Conservation (phyloP, 2,888 invertebrate genomes). For the Ecdyonurus torrentis region DNA sequence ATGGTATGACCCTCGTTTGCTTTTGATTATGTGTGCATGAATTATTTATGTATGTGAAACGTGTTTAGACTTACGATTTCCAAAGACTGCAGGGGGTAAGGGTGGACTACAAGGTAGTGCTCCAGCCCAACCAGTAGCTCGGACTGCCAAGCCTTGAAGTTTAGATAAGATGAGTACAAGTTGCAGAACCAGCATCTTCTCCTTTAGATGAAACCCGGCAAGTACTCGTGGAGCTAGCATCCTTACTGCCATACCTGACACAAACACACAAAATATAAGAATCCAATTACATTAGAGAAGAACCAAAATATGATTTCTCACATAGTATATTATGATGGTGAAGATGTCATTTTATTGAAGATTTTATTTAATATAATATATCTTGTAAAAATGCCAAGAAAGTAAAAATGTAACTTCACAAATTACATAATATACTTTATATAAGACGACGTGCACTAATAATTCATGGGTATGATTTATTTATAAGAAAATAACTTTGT, state of each 20-base stretch:
- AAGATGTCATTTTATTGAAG: too few relatives aligned
- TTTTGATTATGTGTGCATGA: background rate
- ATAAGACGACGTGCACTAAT: too few relatives aligned
- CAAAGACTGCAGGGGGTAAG: constrained; percentile 45
- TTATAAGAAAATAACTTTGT: too few relatives aligned
- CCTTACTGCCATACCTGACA: constrained; percentile 35
- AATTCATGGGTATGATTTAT: too few relatives aligned
- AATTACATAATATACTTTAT: too few relatives aligned
- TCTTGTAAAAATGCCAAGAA: too few relatives aligned
- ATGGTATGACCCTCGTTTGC: background rate
- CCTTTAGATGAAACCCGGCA: constrained; percentile 25
- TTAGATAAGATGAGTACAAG: constrained; percentile 48
- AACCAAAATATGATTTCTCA: too few relatives aligned
- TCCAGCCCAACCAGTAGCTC: constrained; percentile 32
- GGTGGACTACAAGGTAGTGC: constrained; percentile 44
- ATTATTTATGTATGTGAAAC: background rate
- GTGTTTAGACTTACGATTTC: constrained; percentile 37
- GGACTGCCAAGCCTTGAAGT: constrained; percentile 43
- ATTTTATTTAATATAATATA: too few relatives aligned
- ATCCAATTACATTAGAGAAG: too few relatives aligned
- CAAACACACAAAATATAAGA: too few relatives aligned
- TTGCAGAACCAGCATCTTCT: constrained; percentile 41
- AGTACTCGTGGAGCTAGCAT: constrained; percentile 30
- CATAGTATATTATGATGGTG: too few relatives aligned
- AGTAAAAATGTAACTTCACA: too few relatives aligned